Evolutionary conservation across 2,113 vertebrate species (phyloP).

Genomic region (Triplophysa tibetana): DNA sequence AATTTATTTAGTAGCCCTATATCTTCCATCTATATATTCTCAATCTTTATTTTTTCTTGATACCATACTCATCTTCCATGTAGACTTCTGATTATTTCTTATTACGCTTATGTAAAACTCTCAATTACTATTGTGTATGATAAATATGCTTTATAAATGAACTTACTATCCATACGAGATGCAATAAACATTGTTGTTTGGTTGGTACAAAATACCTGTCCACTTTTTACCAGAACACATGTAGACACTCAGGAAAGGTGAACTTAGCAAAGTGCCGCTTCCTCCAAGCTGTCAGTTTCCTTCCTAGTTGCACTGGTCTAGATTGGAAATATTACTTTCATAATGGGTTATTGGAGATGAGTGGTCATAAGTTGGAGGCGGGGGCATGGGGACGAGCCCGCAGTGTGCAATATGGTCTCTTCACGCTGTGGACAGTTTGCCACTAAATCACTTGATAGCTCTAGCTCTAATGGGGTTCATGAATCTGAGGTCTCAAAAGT

Average conservation of each 20-base stretch:
- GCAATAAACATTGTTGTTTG: not conserved
- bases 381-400: not conserved
- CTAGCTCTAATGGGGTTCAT: slow-evolving; percentile 29
- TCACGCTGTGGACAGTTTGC: slow-evolving; percentile 18
- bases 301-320: not conserved
- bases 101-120: not conserved
- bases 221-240: not conserved
- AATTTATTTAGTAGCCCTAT: too few relatives aligned
- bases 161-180: not conserved
- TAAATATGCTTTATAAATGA: too few relatives aligned
- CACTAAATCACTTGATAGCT: slow-evolving; percentile 41
- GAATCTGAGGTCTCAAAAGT: slow-evolving; percentile 34
- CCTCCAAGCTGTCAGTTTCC: not conserved
- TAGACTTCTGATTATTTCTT: not conserved
- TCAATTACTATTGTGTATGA: not conserved
- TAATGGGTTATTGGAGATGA: slow-evolving; percentile 25
- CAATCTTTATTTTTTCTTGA: not conserved
- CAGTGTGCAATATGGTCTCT: slow-evolving; percentile 27
- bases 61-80: not conserved
- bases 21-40: not conserved
- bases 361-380: not conserved
- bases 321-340: slow-evolving; percentile 28
- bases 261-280: not conserved
- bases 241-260: not conserved
- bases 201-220: not conserved